Evolutionary conservation across 2,797 vertebrate genomes (phyloP).

Genomic region (Neosilurus hyrtlii): DNA sequence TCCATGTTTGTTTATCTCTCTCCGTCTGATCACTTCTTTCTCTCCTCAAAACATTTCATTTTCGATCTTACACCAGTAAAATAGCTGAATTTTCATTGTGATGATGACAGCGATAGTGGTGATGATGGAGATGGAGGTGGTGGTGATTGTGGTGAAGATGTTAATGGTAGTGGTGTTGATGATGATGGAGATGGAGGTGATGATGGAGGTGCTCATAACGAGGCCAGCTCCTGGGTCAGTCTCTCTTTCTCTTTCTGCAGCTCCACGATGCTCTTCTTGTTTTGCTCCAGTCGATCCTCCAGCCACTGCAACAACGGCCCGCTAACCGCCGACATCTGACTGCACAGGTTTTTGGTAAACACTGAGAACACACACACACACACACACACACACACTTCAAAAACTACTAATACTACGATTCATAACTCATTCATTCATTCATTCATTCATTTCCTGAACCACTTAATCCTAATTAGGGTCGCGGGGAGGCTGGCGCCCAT

Average conservation of each 20-base stretch:
- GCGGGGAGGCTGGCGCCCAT: no score
- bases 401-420: no score
- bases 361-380: constrained; percentile 66
- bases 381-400: constrained; percentile 24
- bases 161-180: background rate
- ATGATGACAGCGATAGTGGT: background rate
- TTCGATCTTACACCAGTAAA: background rate
- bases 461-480: no score
- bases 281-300: constrained; percentile 93
- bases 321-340: constrained; percentile 97
- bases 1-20: background rate
- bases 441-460: no score
- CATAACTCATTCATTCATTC: no score
- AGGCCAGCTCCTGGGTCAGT: constrained; percentile 81
- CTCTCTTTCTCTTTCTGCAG: constrained; percentile 87
- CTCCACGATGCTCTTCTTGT: constrained; percentile 81
- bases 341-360: constrained; percentile 98
- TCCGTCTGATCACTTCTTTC: background rate
- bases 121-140: no score
- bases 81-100: background rate
- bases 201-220: constrained; percentile 59
- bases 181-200: background rate
- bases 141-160: background rate
- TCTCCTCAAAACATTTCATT: background rate
- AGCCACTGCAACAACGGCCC: constrained; percentile 95